Evolutionary conservation across 1,140 invertebrate genomes (phyloP).

Genomic region (Diorhabda sublineata): DNA sequence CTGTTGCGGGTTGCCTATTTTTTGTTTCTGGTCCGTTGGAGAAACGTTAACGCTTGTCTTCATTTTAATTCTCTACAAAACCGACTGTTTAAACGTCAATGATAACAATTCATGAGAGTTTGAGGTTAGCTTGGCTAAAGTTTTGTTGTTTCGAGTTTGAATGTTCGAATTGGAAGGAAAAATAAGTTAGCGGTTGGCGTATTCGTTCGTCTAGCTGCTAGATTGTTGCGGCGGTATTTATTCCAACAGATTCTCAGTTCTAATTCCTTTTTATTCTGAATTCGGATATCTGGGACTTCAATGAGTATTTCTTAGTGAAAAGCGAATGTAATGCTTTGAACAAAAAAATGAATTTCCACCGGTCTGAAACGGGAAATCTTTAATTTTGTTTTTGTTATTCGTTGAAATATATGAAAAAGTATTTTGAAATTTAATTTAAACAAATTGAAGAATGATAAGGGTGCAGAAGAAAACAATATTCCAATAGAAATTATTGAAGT

Average conservation of each 20-base stretch:
- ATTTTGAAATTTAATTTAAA: too few species aligned
- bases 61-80: constrained; percentile 3
- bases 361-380: too few species aligned
- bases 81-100: constrained; percentile 2
- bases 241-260: not conserved
- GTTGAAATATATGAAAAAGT: too few species aligned
- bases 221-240: not conserved
- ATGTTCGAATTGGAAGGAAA: not conserved
- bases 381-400: too few species aligned
- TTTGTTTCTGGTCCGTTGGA: not conserved
- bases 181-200: not conserved
- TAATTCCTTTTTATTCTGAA: not conserved
- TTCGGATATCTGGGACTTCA: not conserved
- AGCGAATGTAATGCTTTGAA: too few species aligned
- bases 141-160: constrained; percentile 3
- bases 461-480: too few species aligned
- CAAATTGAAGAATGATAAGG: too few species aligned
- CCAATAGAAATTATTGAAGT: too few species aligned
- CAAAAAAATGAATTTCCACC: too few species aligned
- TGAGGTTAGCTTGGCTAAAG: not conserved
- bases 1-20: not conserved
- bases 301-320: not conserved
- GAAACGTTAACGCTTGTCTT: not conserved
- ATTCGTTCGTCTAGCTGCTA: not conserved
- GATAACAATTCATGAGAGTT: not conserved